Conservation (phyloP, 2,113 vertebrate species). For the Phaethon lepturus region DNA sequence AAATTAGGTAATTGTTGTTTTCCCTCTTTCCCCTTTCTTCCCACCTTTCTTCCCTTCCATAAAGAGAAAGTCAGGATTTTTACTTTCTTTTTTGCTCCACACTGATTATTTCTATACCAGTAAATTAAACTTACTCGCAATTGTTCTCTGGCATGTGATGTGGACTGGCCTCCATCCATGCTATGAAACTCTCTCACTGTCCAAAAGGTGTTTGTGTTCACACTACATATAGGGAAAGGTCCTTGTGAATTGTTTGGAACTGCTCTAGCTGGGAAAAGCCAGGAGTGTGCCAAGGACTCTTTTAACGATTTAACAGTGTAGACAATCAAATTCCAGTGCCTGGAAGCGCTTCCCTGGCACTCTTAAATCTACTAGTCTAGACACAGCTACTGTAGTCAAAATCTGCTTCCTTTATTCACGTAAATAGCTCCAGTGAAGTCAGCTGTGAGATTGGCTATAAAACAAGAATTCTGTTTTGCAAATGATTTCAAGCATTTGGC, state of each 20-base stretch:
- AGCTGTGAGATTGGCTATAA: slow-evolving; percentile 55
- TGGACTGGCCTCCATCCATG: neutral
- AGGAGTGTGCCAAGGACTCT: neutral
- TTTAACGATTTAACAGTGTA: neutral
- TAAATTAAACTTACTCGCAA: neutral
- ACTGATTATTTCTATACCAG: neutral
- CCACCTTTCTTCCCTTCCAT: neutral
- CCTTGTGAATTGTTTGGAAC: neutral
- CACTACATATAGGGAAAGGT: neutral
- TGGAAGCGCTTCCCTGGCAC: neutral
- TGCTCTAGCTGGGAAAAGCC: neutral
- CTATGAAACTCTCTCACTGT: neutral
- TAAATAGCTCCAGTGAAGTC: slow-evolving; percentile 45
- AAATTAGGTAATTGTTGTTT: neutral
- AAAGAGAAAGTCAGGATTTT: neutral
- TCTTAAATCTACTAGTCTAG: slow-evolving; percentile 4
- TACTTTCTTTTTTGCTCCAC: neutral
- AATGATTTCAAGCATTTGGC: slow-evolving; percentile 42
- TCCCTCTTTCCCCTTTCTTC: neutral
- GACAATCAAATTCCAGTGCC: slow-evolving; percentile 29
- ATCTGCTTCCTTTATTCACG: neutral
- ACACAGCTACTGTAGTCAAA: slow-evolving; percentile 32
- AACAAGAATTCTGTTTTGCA: slow-evolving; percentile 36
- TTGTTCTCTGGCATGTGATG: neutral
- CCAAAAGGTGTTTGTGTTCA: neutral